phyloP scores from a whole-genome alignment of 2,113 vertebrate genomes.

The Eira barbara region DNA sequence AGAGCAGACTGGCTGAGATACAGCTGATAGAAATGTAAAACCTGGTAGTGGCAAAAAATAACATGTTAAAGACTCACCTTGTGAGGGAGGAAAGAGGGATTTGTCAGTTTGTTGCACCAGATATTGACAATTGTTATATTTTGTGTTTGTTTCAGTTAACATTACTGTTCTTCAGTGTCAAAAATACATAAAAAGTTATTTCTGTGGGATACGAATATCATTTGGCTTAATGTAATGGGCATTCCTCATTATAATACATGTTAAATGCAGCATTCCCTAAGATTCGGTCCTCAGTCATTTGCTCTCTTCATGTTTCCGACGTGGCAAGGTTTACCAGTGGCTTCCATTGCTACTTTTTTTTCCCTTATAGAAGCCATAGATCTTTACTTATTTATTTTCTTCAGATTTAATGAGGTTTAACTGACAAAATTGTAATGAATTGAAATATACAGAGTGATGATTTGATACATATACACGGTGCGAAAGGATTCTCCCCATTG shows the following conservation, averaged over 20 bases:
- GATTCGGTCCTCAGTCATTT: not conserved
- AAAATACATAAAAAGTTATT: not conserved
- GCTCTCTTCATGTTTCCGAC: not conserved
- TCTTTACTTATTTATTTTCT: not conserved
- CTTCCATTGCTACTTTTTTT: not conserved
- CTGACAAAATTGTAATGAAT: not conserved
- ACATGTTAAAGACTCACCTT: not conserved
- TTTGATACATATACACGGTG: not conserved
- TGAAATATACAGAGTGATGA: not conserved
- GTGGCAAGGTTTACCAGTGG: not conserved
- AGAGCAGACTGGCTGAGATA: not conserved
- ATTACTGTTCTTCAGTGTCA: not conserved
- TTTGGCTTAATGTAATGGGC: not conserved
- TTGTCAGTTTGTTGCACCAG: not conserved
- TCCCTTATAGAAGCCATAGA: not conserved
- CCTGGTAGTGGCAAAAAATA: not conserved
- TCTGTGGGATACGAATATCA: not conserved
- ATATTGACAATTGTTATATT: not conserved
- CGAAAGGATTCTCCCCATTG: not conserved
- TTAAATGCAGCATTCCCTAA: not conserved
- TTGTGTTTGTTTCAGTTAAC: not conserved
- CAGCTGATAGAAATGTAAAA: not conserved
- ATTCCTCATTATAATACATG: not conserved
- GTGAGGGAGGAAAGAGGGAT: not conserved
- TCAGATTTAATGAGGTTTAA: not conserved